phyloP scores from a whole-genome alignment of 1,140 invertebrate species.

The Chelonus insularis region DNA sequence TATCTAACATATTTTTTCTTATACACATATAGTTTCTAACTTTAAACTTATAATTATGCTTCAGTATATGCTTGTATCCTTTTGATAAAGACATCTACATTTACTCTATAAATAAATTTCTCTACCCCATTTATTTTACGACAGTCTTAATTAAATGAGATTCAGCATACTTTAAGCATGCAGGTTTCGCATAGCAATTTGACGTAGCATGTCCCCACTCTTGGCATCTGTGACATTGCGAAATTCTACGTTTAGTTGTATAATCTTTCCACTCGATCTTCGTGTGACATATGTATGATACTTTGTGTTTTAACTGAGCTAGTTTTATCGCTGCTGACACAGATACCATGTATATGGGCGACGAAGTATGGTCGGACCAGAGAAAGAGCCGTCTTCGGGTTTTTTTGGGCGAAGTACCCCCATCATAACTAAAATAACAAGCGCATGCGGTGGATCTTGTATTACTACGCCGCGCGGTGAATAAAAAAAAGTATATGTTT shows the following conservation, averaged over 20 bases:
- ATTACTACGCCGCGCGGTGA: too few relatives aligned
- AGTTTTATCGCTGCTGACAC: constrained; percentile 8
- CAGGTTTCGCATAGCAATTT: constrained; percentile 33
- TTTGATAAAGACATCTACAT: neutral
- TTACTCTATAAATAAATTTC: neutral
- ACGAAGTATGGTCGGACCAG: too few relatives aligned
- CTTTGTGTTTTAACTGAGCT: constrained; percentile 5
- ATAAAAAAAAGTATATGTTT: too few relatives aligned
- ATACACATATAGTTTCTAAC: neutral
- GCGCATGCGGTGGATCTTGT: too few relatives aligned
- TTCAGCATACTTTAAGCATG: constrained; percentile 27
- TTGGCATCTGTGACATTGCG: constrained; percentile 29
- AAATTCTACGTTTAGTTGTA: constrained; percentile 27
- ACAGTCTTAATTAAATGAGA: too few relatives aligned
- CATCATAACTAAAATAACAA: too few relatives aligned
- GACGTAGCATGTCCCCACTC: constrained; percentile 38
- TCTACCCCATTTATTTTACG: neutral
- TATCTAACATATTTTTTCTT: neutral
- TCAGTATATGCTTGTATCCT: neutral
- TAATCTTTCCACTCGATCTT: constrained; percentile 34
- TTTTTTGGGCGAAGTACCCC: too few relatives aligned
- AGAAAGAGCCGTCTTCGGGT: too few relatives aligned
- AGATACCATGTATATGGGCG: constrained; percentile 24
- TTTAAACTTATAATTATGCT: neutral
- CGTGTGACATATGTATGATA: constrained; percentile 18